Percentiles rank a stretch among this genome's conserved stretches.
These are phyloP conservation scores for Semnornis frantzii DNA, from an alignment of 2,113 vertebrate genomes.

Conservation along the genomic window DNA sequence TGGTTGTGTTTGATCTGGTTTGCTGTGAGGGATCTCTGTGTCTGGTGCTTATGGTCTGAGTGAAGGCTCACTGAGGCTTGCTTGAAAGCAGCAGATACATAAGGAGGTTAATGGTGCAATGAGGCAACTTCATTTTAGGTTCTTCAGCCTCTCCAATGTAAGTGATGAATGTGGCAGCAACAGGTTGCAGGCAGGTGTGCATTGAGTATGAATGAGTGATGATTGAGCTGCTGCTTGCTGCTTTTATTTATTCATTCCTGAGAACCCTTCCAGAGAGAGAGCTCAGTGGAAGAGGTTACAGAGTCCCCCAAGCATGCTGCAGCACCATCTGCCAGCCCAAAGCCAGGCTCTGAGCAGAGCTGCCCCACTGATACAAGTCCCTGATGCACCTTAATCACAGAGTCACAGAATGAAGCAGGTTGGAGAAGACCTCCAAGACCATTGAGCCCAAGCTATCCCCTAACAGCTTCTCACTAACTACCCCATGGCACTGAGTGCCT, in stretches of 20 bases:
- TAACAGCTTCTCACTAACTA: too few relatives aligned
- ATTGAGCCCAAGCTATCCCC: too few relatives aligned
- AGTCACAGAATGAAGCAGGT: too few relatives aligned
- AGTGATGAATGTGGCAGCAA: not conserved
- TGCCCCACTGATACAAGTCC: not conserved
- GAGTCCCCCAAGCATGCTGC: not conserved
- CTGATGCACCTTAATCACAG: not conserved
- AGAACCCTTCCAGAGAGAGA: not conserved
- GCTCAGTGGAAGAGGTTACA: not conserved
- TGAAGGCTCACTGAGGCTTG: not conserved
- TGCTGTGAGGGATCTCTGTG: not conserved
- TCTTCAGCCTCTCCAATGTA: not conserved
- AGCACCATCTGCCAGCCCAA: not conserved
- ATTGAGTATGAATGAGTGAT: not conserved
- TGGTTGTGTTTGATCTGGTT: not conserved
- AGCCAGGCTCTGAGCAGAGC: not conserved
- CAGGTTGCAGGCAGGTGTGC: not conserved
- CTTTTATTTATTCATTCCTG: not conserved
- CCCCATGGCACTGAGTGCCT: too few relatives aligned
- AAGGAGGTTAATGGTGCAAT: constrained; percentile 34
- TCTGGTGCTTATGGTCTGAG: not conserved
- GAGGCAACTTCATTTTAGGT: not conserved
- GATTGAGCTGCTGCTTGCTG: not conserved
- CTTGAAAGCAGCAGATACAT: not conserved
- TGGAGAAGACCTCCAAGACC: too few relatives aligned